Evolutionary conservation across 2,888 invertebrate genomes (phyloP).

Genomic region (Ptilodon capucinus): DNA sequence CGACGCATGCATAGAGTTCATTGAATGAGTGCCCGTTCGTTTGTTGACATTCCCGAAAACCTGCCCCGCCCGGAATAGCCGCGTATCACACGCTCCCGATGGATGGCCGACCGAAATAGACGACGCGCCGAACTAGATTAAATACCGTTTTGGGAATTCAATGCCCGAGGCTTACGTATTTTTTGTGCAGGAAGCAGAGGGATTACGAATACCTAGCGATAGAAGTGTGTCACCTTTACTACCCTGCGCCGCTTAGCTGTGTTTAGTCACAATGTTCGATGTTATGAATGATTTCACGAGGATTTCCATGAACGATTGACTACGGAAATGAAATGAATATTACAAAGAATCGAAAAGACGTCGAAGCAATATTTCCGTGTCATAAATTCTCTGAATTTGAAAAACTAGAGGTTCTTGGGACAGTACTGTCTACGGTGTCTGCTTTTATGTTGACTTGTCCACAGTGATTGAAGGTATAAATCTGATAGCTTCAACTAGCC

Average conservation of each 20-base stretch:
- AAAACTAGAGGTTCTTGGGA: slow-evolving; percentile 1
- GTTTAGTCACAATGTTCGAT: slow-evolving; percentile 29
- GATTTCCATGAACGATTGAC: slow-evolving; percentile 19
- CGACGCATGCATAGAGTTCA: slow-evolving; percentile 73
- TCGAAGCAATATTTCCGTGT: slow-evolving; percentile 10
- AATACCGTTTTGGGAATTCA: slow-evolving; percentile 68
- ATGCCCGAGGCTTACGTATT: slow-evolving; percentile 53
- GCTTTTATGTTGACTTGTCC: background rate
- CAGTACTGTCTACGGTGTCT: background rate
- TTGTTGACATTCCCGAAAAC: slow-evolving; percentile 83
- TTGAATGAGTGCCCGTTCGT: slow-evolving; percentile 77
- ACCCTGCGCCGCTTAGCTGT: slow-evolving; percentile 10
- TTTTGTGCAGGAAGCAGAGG: slow-evolving; percentile 48
- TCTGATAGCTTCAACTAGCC: background rate
- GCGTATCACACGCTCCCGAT: slow-evolving; percentile 63
- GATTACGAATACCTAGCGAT: slow-evolving; percentile 32
- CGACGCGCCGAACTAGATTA: slow-evolving; percentile 59
- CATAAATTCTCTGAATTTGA: slow-evolving; percentile 10
- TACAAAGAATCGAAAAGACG: slow-evolving; percentile 14
- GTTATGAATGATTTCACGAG: slow-evolving; percentile 25
- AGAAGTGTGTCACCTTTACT: slow-evolving; percentile 33
- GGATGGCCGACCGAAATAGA: slow-evolving; percentile 77
- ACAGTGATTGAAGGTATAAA: background rate
- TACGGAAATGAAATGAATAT: slow-evolving; percentile 21
- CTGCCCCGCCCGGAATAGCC: slow-evolving; percentile 78